Percentiles rank a stretch among this genome's conserved stretches.
phyloP scores from a whole-genome alignment of 2,888 invertebrate genomes.

The Apeira syringaria region DNA sequence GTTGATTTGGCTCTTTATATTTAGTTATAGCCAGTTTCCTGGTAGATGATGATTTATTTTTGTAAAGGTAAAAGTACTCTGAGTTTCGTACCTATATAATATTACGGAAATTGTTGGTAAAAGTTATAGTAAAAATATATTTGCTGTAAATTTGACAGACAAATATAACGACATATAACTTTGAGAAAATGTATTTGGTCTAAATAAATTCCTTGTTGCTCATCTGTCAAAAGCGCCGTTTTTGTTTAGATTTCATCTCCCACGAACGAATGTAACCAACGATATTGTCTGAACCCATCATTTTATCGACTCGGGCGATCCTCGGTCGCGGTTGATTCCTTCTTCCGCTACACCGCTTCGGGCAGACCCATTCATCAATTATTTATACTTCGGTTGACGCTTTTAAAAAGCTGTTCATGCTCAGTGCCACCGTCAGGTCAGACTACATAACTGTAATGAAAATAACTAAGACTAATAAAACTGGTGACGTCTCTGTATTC shows the following conservation, averaged over 20 bases:
- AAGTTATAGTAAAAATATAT: too few relatives aligned
- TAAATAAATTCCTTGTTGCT: neutral
- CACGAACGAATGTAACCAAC: slow-evolving; percentile 57
- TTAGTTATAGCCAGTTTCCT: too few relatives aligned
- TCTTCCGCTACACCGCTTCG: slow-evolving; percentile 57
- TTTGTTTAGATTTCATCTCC: slow-evolving; percentile 54
- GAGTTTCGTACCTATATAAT: too few relatives aligned
- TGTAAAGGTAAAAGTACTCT: too few relatives aligned
- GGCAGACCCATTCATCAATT: slow-evolving; percentile 60
- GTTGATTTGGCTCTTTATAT: too few relatives aligned
- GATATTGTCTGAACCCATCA: slow-evolving; percentile 49
- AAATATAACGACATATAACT: too few relatives aligned
- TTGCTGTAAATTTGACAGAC: too few relatives aligned
- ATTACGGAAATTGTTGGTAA: too few relatives aligned
- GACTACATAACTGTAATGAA: slow-evolving; percentile 51
- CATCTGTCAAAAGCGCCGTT: slow-evolving; percentile 7
- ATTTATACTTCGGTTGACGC: slow-evolving; percentile 59
- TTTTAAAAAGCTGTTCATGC: slow-evolving; percentile 50
- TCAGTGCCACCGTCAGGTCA: slow-evolving; percentile 25
- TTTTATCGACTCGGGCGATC: slow-evolving; percentile 53
- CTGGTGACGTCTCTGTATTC: slow-evolving; percentile 28
- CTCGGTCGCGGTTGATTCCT: slow-evolving; percentile 63
- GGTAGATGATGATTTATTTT: too few relatives aligned
- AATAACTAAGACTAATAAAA: too few relatives aligned
- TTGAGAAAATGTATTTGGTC: neutral